Conservation (phyloP, 2,797 vertebrate species). For the Amblyraja radiata region DNA sequence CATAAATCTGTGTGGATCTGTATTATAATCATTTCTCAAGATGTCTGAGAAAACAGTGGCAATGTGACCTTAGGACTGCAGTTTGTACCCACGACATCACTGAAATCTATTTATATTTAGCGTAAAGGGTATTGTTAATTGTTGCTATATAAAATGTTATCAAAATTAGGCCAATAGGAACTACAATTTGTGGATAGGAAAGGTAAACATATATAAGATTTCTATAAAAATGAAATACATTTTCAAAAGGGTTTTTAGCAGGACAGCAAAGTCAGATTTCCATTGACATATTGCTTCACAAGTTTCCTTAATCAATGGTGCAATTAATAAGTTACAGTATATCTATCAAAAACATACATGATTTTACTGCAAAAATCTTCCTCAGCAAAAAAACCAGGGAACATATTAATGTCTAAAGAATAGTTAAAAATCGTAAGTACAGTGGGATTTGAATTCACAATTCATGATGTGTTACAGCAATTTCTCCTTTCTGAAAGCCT, state of each 20-base stretch:
- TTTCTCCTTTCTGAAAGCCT: not conserved
- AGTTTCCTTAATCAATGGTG: not conserved
- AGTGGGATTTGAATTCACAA: not conserved
- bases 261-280: not conserved
- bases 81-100: not conserved
- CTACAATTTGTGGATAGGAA: not conserved
- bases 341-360: not conserved
- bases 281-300: not conserved
- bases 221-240: not conserved
- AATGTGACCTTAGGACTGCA: not conserved
- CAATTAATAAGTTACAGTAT: not conserved
- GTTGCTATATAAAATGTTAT: not conserved
- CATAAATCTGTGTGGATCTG: no score
- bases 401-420: not conserved
- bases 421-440: not conserved
- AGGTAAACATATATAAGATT: not conserved
- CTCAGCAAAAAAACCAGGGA: not conserved
- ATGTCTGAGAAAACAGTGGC: not conserved
- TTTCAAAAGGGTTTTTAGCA: not conserved
- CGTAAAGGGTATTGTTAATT: not conserved
- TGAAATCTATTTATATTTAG: not conserved
- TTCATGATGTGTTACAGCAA: not conserved
- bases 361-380: not conserved
- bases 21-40: not conserved
- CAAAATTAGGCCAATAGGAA: not conserved